Percentiles rank a stretch among this genome's conserved stretches.
Evolutionary conservation across 1,140 invertebrate genomes (phyloP).

Genomic region (Stenopsyche tienmushanensis): DNA sequence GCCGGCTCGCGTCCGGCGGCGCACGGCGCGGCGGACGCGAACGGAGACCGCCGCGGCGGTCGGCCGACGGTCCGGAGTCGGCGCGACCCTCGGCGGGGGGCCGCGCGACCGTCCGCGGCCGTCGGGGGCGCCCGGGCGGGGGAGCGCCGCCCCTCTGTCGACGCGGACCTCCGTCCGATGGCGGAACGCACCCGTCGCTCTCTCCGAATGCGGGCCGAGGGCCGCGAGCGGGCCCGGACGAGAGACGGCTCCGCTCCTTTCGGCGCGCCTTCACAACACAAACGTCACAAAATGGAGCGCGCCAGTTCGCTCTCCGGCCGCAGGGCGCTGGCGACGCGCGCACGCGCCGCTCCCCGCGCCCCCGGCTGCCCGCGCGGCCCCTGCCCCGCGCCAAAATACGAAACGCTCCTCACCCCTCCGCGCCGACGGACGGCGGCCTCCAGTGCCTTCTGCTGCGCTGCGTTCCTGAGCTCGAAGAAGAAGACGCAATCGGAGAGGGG

Average conservation of each 20-base stretch:
- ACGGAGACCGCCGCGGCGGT: not conserved
- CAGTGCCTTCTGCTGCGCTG: too few species aligned
- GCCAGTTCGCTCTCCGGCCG: not conserved
- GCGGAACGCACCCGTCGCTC: too few species aligned
- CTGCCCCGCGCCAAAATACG: too few species aligned
- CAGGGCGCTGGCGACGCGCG: slow-evolving; percentile 5
- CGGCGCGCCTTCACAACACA: slow-evolving; percentile 4
- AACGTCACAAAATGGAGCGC: slow-evolving; percentile 13
- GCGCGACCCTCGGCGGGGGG: not conserved
- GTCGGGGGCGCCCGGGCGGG: not conserved
- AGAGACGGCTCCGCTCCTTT: not conserved
- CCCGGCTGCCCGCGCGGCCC: too few species aligned
- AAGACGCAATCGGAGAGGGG: too few species aligned
- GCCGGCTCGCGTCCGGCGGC: slow-evolving; percentile 39
- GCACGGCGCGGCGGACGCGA: not conserved
- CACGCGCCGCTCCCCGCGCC: not conserved
- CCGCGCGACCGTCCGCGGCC: not conserved
- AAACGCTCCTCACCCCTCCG: too few species aligned
- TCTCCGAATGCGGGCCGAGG: not conserved
- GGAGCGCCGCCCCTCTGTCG: too few species aligned
- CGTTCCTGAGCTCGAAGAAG: too few species aligned
- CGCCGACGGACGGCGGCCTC: too few species aligned
- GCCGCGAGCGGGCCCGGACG: not conserved
- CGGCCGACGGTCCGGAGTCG: not conserved
- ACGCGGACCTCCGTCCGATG: too few species aligned